These are phyloP conservation scores for Melospiza melodia DNA, from an alignment of 2,113 vertebrate genomes.

Conservation along the genomic window DNA sequence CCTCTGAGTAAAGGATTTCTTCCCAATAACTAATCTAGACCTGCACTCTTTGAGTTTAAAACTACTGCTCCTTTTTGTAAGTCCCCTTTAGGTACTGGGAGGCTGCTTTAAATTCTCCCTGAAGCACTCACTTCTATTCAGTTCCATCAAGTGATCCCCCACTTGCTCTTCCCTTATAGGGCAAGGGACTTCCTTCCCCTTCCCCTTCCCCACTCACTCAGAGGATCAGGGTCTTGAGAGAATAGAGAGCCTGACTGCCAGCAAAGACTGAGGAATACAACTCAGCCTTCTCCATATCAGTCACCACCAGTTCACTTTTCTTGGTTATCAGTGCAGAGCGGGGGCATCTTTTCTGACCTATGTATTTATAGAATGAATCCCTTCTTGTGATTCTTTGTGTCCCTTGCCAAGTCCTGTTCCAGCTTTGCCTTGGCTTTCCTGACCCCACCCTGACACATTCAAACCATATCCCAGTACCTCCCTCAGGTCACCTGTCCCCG, in stretches of 20 bases:
- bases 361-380: not conserved
- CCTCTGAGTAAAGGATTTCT: not conserved
- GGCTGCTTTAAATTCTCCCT: not conserved
- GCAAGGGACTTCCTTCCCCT: not conserved
- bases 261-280: not conserved
- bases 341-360: not conserved
- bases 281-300: not conserved
- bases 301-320: not conserved
- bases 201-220: not conserved
- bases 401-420: not conserved
- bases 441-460: not conserved
- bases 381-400: not conserved
- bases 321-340: accelerated
- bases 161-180: not conserved
- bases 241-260: not conserved
- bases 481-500: not conserved
- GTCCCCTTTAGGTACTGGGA: not conserved
- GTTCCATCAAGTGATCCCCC: not conserved
- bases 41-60: not conserved
- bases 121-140: not conserved
- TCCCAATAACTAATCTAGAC: not conserved
- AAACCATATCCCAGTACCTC: not conserved
- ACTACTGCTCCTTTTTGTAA: not conserved
- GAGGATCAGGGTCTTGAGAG: not conserved
- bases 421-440: not conserved